Base-by-base conservation (phyloP, 2,888 invertebrate species). In the Arrhopalites spinosus region DNA sequence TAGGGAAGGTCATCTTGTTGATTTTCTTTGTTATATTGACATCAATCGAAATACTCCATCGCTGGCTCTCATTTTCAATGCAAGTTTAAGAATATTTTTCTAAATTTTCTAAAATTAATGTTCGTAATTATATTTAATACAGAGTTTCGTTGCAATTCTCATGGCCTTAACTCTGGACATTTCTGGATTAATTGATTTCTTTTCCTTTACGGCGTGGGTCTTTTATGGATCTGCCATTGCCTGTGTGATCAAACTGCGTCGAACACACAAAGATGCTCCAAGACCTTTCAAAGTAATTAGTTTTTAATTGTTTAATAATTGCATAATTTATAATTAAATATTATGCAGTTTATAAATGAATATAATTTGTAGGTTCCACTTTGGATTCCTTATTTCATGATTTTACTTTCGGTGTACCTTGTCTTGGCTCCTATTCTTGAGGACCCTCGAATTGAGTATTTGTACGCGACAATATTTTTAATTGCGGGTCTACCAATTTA, bases 41-140 rank as follows among this genome's bases (percentile, higher is more conserved):
- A 86, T 91, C 45, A 89, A 89, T 76, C 88, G 89, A 72, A 85
- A 91, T 83, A 94, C 94, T 0, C 94, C 94, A 0, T 90, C 92
- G 0, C 92, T 93, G 0, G 94, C 95, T 0, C 92, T 95, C 0
- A 90, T 91, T 0, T 89, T 94, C 78, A 93, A 94, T 85, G 93
- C 92, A 81, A 91, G 90, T 87, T 2, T 47, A 5, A 29, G 3
- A 61, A 61, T 5, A 61, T 17, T 56, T 15, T 29, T 27, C 23
- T 63, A 25, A 29, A n/a, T 20, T 20, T 20, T 59, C 20, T 56
- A 56, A n/a, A n/a, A n/a, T n/a, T n/a, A n/a, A n/a, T n/a, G n/a
- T n/a, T n/a, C n/a, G n/a, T n/a, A n/a, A n/a, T n/a, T n/a, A n/a
- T n/a, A n/a, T n/a, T n/a, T n/a, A 53, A 17, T 75, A 13, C 78